These are phyloP conservation scores for Mythimna vitellina DNA, from an alignment of 2,888 invertebrate genomes.

Conservation along the genomic window DNA sequence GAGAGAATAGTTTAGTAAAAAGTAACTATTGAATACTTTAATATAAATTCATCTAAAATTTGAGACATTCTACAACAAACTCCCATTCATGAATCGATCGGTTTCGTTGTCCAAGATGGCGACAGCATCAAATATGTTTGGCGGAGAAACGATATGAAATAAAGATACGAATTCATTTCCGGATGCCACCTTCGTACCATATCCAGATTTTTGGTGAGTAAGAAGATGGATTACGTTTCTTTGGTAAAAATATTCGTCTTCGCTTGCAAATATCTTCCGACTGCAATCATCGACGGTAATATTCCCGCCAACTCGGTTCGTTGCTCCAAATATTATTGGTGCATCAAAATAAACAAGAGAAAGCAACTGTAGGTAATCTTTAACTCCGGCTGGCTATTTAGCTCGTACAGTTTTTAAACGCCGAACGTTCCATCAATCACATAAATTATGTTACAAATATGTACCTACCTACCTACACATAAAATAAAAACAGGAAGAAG, in stretches of 20 bases:
- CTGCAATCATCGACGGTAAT: conserved; percentile 58
- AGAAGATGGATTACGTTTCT: conserved; percentile 5
- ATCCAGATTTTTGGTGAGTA: conserved; percentile 3
- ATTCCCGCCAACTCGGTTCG: conserved; percentile 61
- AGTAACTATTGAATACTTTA: neutral
- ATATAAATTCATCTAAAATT: neutral
- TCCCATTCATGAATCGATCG: conserved; percentile 10
- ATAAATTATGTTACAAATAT: neutral
- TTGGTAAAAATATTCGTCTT: conserved; percentile 19
- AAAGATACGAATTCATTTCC: neutral
- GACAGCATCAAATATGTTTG: neutral
- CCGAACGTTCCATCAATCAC: conserved; percentile 14
- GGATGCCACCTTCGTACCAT: neutral
- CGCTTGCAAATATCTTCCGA: conserved; percentile 24
- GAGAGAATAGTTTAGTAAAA: neutral
- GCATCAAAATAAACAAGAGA: conserved; percentile 57
- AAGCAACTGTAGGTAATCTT: conserved; percentile 49
- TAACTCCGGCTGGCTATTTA: conserved; percentile 33
- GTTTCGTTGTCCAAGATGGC: conserved; percentile 7
- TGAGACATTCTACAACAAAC: neutral
- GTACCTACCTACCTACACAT: too few species aligned
- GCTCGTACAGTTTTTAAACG: conserved; percentile 26
- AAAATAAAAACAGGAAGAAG: too few species aligned
- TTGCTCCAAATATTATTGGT: conserved; percentile 59
- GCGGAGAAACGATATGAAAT: neutral